Conservation (phyloP, 92 coral and sea anemone species). For the Pocillopora grandis region DNA sequence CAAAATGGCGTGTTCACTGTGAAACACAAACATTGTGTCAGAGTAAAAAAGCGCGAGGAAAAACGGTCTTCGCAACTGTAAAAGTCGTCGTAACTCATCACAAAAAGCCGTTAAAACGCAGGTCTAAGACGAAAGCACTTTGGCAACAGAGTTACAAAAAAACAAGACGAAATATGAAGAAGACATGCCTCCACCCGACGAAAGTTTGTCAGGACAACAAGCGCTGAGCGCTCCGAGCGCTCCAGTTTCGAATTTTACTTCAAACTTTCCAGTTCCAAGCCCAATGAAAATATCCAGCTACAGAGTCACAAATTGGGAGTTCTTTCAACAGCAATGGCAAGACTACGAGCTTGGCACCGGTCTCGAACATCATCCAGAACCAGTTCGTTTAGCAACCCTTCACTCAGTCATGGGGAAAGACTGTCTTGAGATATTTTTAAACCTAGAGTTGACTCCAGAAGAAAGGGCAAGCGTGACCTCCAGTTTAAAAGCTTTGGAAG, state of each 20-base stretch:
- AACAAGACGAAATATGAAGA: not conserved
- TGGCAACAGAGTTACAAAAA: not conserved
- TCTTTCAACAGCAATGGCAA: constrained; percentile 15
- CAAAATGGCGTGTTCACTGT: too few species aligned
- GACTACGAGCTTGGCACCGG: constrained; percentile 37
- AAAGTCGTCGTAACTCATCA: not conserved
- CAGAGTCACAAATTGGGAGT: constrained; percentile 6
- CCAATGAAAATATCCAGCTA: constrained; percentile 35
- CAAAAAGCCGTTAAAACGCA: not conserved
- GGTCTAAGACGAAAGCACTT: not conserved
- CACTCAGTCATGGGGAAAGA: constrained; percentile 57
- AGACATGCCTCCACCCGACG: not conserved
- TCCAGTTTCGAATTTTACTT: constrained; percentile 1
- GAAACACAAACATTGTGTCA: too few species aligned
- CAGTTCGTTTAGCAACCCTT: constrained; percentile 51
- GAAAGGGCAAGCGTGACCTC: constrained; percentile 13
- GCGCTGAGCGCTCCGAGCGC: not conserved
- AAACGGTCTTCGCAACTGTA: not conserved
- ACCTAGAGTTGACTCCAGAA: constrained; percentile 35
- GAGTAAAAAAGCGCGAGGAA: not conserved
- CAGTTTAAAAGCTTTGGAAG: constrained; percentile 36
- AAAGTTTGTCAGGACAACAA: not conserved
- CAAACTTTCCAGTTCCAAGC: constrained; percentile 25
- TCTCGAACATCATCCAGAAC: constrained; percentile 28
- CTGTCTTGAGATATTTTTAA: constrained; percentile 44